Evolutionary conservation across 2,888 invertebrate species (phyloP), one percentile per base, ranked within the genome.

Genomic region (Ennomos fuscantarius): DNA sequence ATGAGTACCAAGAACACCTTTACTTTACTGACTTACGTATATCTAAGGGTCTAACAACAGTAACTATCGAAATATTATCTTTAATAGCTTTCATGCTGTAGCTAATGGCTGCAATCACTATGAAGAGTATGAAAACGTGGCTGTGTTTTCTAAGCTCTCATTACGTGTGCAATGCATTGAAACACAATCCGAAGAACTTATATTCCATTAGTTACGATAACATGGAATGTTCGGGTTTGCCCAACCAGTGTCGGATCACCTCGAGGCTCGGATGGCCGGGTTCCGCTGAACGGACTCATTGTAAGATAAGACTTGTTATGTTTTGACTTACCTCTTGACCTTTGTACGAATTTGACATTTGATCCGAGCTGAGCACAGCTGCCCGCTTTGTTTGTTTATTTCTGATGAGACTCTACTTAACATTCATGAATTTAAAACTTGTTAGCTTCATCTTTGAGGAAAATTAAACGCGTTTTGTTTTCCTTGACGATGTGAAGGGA

Each of bases 261-360:
- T 24, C 24, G 24, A 6, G 72, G 79, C 79, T 85, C 82, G 74
- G 68, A 77, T 87, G 83, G 70, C 85, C 81, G 78, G 78, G 68
- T 86, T 86, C 84, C 78, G 76, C 69, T 73, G 71, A 84, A 76
- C 69, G 70, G 69, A 69, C 73, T 68, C 70, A 66, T 61, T 72
- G 73, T 74, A 76, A 82, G 80, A 84, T 84, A 82, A 86, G 66
- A 71, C 73, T 71, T 32, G 44, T 53, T 53, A 53, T 84, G 80
- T 86, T 86, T 78, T 81, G 81, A 78, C 74, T 81, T 72, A 69
- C 69, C 73, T 71, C 64, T 62, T 76, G 81, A 80, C 80, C 79
- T 82, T 78, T 74, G 67, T 63, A 69, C 78, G 79, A 79, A 74
- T 74, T 73, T 75, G 80, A 79, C 71, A 84, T 76, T 72, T 74